Base-by-base conservation (phyloP, 2,797 vertebrate species). In the Myripristis jacobus region DNA sequence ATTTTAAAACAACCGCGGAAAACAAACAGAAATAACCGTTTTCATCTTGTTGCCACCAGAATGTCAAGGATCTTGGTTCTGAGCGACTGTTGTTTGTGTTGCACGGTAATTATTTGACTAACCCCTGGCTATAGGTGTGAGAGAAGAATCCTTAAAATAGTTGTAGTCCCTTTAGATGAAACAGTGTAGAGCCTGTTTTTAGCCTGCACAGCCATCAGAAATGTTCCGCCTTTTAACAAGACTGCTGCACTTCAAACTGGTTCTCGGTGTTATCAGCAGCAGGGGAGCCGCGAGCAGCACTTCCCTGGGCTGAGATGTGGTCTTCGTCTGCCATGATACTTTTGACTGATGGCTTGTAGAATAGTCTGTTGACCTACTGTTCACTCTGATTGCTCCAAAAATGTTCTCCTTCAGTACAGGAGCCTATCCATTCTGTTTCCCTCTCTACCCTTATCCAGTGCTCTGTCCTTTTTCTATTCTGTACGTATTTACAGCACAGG, bases 311-410 rank as follows among this genome's bases (percentile, higher is more conserved):
- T 71, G 75, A 43, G 61, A 85, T 52, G 56, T 31, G 25, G 66
- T 70, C 73, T 83, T 88, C 83, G 76, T 81, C 69, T 72, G 48
- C 81, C 84, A 61, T 76, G 77, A 79, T 85, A 85, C 81, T 82
- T 88, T 74, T 84, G 83, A 87, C 78, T 59, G 64, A 82, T 73
- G 60, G 69, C 71, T 73, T 63, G 50, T 66, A 70, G 80, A 87
- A 88, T 82, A 67, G 81, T 84, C 87, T 88, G 81, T 82, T 90
- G 84, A 78, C 78, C 77, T 51, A 57, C 75, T 83, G 62, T 77
- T 87, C 80, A 57, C n/a, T 58, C 10, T 46, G 67, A 86, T 86
- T 80, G 81, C 65, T 75, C 52, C 48, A 38, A 87, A 84, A 82
- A 73, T 50, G 25, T 25, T 77, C 61, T 43, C 66, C 86, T 78